A percentile compares a stretch with the other conserved stretches of the same genome.
phyloP scores from a whole-genome alignment of 1,140 invertebrate genomes.

The Tetramorium parvispinum region DNA sequence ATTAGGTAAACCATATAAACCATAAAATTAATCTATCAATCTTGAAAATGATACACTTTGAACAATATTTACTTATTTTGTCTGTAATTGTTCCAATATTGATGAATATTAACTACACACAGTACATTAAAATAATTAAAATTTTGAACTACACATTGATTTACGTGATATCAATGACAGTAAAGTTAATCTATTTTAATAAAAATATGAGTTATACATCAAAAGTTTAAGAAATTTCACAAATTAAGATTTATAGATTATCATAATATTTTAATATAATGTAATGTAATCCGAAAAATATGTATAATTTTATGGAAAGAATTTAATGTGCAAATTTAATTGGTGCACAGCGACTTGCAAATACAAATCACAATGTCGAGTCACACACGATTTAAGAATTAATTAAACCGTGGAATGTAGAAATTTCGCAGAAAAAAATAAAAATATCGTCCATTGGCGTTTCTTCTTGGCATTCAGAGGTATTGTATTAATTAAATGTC shows the following conservation, averaged over 20 bases:
- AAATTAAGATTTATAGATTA: background rate
- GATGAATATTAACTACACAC: background rate
- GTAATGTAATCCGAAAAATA: background rate
- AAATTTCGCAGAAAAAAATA: background rate
- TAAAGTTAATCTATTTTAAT: too few relatives aligned
- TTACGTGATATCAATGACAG: too few relatives aligned
- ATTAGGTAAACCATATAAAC: background rate
- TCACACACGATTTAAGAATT: conserved; percentile 16
- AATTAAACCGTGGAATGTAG: conserved; percentile 20
- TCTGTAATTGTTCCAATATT: background rate
- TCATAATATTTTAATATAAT: background rate
- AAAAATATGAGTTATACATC: background rate
- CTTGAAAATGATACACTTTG: background rate
- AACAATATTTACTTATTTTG: background rate
- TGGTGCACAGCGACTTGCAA: background rate
- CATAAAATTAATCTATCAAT: background rate
- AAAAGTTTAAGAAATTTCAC: background rate
- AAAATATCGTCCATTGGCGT: conserved; percentile 17
- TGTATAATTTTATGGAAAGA: background rate
- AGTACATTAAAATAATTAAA: background rate
- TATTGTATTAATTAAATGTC: conserved; percentile 54
- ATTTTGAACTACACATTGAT: background rate
- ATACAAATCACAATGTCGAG: background rate
- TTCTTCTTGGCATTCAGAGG: conserved; percentile 4
- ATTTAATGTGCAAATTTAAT: conserved; percentile 26